These are phyloP conservation scores for Erpetoichthys calabaricus DNA, from an alignment of 2,797 vertebrate genomes.

Conservation along the genomic window DNA sequence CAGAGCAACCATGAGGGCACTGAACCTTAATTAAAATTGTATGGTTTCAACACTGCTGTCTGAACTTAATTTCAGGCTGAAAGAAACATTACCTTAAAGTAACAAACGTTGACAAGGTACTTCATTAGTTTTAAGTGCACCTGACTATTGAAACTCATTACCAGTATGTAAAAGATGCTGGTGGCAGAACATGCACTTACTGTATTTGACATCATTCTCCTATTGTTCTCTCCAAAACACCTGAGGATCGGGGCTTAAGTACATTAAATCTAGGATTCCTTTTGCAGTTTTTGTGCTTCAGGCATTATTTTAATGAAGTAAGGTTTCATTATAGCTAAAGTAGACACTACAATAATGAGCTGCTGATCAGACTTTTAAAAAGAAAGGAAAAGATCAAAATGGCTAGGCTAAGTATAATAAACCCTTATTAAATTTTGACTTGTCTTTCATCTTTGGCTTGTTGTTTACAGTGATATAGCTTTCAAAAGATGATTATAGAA, in stretches of 20 bases:
- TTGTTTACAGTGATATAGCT: too few relatives aligned
- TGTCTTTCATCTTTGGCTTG: too few relatives aligned
- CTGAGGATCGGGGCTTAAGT: not conserved
- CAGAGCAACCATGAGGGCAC: too few relatives aligned
- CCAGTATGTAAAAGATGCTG: not conserved
- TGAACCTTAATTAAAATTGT: too few relatives aligned
- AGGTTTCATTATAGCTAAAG: conserved; percentile 3
- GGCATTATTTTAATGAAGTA: conserved; percentile 3
- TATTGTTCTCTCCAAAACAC: not conserved
- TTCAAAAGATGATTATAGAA: too few relatives aligned
- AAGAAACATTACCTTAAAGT: not conserved
- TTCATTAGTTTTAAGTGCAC: conserved; percentile 1
- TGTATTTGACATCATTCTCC: not conserved
- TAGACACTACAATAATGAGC: conserved; percentile 3
- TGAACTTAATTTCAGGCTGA: not conserved
- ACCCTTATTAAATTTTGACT: not conserved
- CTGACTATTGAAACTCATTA: not conserved
- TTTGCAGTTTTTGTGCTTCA: not conserved
- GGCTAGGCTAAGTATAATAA: conserved; percentile 1
- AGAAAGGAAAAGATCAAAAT: too few relatives aligned
- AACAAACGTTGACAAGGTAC: not conserved
- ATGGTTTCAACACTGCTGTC: not conserved
- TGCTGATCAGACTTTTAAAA: conserved; percentile 1
- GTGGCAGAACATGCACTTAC: not conserved
- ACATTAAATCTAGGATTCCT: conserved; percentile 4